Conservation (phyloP, 2,888 invertebrate genomes). For the Pandemis corylana region DNA sequence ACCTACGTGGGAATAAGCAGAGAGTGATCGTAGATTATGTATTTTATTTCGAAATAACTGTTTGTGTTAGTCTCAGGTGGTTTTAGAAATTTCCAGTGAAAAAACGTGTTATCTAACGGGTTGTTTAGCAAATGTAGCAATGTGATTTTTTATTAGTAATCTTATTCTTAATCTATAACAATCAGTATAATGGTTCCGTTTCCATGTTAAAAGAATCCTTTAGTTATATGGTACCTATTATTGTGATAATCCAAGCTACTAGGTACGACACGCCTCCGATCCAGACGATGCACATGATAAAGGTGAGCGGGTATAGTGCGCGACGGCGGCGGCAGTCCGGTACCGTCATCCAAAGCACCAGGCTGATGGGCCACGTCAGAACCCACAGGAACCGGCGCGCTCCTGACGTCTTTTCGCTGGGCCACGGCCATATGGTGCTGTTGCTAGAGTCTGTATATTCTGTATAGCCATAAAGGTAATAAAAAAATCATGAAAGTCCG, state of each 20-base stretch:
- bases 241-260: slow-evolving; percentile 94
- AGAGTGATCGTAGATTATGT: too few relatives aligned
- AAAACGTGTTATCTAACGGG: too few relatives aligned
- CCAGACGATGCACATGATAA: slow-evolving; percentile 92
- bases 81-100: too few relatives aligned
- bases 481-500: too few relatives aligned
- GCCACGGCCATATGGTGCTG: slow-evolving; percentile 84
- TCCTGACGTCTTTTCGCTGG: slow-evolving; percentile 71
- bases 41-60: too few relatives aligned
- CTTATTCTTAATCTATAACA: too few relatives aligned
- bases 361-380: slow-evolving; percentile 90
- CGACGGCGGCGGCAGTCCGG: slow-evolving; percentile 90
- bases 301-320: slow-evolving; percentile 87
- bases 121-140: too few relatives aligned
- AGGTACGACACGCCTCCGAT: slow-evolving; percentile 92
- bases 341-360: slow-evolving; percentile 89
- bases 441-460: slow-evolving; percentile 55
- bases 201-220: neutral
- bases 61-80: too few relatives aligned
- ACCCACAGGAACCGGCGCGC: slow-evolving; percentile 84
- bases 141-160: too few relatives aligned
- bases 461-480: too few relatives aligned
- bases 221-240: slow-evolving; percentile 85
- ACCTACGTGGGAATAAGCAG: too few relatives aligned
- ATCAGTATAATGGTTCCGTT: neutral